Conservation (phyloP, 2,113 vertebrate species). For the Sterrhoptilus dennistouni region DNA sequence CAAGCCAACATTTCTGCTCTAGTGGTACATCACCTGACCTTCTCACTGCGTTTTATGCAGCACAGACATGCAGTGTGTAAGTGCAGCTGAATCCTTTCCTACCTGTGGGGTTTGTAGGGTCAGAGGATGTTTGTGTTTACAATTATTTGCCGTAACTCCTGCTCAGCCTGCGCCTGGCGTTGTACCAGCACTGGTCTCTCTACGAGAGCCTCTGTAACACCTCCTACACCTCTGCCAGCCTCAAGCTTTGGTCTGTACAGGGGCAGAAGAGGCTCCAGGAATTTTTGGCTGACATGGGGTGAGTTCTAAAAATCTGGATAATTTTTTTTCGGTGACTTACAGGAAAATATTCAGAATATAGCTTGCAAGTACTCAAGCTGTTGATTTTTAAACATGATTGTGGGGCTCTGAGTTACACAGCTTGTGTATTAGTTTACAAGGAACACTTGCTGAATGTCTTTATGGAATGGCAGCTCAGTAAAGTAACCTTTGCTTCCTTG, state of each 20-base stretch:
- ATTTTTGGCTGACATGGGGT: constrained; percentile 98
- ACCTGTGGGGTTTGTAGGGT: not conserved
- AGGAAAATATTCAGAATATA: not conserved
- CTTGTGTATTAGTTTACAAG: not conserved
- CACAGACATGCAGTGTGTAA: accelerated
- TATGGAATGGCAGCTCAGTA: not conserved
- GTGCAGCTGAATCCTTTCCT: not conserved
- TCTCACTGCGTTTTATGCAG: not conserved
- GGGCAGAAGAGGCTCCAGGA: constrained; percentile 95
- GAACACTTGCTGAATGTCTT: not conserved
- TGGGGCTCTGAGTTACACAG: not conserved
- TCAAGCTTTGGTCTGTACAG: constrained; percentile 94
- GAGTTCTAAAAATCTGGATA: not conserved
- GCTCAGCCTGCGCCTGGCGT: constrained; percentile 83
- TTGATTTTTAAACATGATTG: not conserved
- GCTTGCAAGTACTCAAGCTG: not conserved
- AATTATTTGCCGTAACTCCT: constrained; percentile 60
- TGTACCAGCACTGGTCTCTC: constrained; percentile 98
- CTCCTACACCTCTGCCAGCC: constrained; percentile 87
- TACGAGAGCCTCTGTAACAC: constrained; percentile 96
- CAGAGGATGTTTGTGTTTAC: not conserved
- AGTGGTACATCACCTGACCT: not conserved
- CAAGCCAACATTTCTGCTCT: not conserved
- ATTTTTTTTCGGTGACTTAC: not conserved
- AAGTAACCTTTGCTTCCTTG: not conserved